phyloP scores from a whole-genome alignment of 2,888 invertebrate species.

The Hymenopus coronatus region DNA sequence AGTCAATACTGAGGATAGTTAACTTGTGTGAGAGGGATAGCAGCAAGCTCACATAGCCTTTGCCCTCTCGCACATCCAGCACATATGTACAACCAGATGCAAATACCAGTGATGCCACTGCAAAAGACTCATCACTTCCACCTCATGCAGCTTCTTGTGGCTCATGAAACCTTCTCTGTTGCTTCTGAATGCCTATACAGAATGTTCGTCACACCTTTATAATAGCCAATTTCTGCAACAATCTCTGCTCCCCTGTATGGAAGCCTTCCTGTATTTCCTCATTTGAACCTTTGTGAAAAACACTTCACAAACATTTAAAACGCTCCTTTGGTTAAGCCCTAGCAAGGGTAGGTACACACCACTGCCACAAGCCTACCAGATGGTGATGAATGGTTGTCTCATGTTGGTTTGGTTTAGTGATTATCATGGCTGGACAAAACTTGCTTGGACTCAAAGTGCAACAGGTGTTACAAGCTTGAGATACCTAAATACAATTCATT shows the following conservation, averaged over 20 bases:
- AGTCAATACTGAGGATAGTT: constrained; percentile 79
- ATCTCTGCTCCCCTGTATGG: constrained; percentile 71
- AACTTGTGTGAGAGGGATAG: constrained; percentile 67
- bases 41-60: constrained; percentile 78
- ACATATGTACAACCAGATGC: constrained; percentile 50
- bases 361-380: too few species aligned
- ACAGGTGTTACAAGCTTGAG: too few species aligned
- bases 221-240: constrained; percentile 75
- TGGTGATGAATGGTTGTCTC: too few species aligned
- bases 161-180: constrained; percentile 60
- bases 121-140: constrained; percentile 61
- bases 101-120: constrained; percentile 55
- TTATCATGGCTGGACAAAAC: too few species aligned
- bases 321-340: too few species aligned
- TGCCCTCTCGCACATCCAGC: constrained; percentile 86
- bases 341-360: too few species aligned
- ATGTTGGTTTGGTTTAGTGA: too few species aligned
- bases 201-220: constrained; percentile 56
- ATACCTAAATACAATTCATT: too few species aligned
- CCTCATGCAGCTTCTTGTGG: constrained; percentile 79
- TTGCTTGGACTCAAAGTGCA: too few species aligned
- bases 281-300: constrained; percentile 58
- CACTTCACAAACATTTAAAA: constrained; percentile 66
- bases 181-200: constrained; percentile 35
- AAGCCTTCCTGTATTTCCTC: constrained; percentile 63